Evolutionary conservation across 2,113 vertebrate species (phyloP).

Genomic region (Gymnarchus niloticus): DNA sequence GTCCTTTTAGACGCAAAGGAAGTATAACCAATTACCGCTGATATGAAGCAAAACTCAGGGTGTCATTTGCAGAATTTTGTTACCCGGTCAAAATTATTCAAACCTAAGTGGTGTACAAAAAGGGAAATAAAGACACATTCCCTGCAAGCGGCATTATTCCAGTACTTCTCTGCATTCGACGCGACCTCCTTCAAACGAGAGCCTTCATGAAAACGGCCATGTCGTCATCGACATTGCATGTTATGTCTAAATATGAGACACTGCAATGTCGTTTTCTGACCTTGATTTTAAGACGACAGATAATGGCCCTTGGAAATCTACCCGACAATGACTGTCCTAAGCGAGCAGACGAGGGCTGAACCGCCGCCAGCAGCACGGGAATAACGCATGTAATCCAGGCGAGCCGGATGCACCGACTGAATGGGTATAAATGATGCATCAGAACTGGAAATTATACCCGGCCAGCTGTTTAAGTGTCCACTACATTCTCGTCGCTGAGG

Average conservation of each 20-base stretch:
- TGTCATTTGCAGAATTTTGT: not conserved
- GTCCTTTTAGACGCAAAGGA: not conserved
- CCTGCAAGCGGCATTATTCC: not conserved
- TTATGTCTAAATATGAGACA: not conserved
- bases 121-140: not conserved
- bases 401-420: constrained; percentile 7
- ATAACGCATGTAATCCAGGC: not conserved
- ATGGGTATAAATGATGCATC: not conserved
- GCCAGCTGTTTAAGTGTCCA: not conserved
- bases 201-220: not conserved
- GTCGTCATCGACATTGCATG: not conserved
- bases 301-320: not conserved
- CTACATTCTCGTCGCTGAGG: not conserved
- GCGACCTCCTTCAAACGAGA: not conserved
- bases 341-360: not conserved
- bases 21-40: not conserved
- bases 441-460: not conserved
- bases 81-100: not conserved
- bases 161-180: not conserved
- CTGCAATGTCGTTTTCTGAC: constrained; percentile 26
- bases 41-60: not conserved
- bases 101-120: not conserved
- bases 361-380: not conserved
- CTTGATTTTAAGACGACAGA: constrained; percentile 11
- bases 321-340: not conserved